phyloP scores from a whole-genome alignment of 2,113 vertebrate species.

The Alligator sinensis region DNA sequence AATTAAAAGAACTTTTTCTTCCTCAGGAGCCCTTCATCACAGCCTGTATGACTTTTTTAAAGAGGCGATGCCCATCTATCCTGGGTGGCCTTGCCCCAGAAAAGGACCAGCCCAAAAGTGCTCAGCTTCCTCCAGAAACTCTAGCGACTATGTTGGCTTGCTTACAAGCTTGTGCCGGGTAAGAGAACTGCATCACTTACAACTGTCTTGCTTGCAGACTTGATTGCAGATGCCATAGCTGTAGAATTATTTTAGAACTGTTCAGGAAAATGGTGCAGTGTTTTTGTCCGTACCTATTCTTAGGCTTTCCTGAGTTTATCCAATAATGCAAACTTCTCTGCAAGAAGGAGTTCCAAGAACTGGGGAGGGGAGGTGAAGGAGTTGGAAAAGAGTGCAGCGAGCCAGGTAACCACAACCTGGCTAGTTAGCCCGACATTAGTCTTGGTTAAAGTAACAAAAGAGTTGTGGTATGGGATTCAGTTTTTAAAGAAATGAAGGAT shows the following conservation, averaged over 20 bases:
- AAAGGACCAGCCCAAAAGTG: slow-evolving; percentile 99
- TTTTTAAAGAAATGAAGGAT: too few relatives aligned
- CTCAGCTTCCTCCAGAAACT: slow-evolving; percentile 97
- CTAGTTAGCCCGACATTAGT: not conserved
- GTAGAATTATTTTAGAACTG: not conserved
- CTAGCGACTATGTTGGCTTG: slow-evolving; percentile 97
- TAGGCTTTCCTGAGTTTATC: not conserved
- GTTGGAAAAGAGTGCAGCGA: not conserved
- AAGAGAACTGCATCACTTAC: slow-evolving; percentile 37
- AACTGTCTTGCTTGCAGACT: not conserved
- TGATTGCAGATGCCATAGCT: not conserved
- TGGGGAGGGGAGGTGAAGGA: not conserved
- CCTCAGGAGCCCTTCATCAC: slow-evolving; percentile 97
- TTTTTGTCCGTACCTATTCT: not conserved
- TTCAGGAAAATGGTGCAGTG: too few relatives aligned
- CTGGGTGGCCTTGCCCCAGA: slow-evolving; percentile 97
- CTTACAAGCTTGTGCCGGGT: slow-evolving; percentile 97
- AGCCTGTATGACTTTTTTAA: slow-evolving; percentile 98
- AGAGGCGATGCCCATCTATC: slow-evolving; percentile 97
- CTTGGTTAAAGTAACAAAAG: not conserved
- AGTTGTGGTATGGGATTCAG: not conserved
- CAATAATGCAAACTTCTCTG: not conserved
- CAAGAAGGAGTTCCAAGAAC: not conserved
- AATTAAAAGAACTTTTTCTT: not conserved
- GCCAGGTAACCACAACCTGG: not conserved